These are phyloP conservation scores for Eupithecia subfuscata DNA, from an alignment of 2,888 invertebrate genomes.

Conservation along the genomic window DNA sequence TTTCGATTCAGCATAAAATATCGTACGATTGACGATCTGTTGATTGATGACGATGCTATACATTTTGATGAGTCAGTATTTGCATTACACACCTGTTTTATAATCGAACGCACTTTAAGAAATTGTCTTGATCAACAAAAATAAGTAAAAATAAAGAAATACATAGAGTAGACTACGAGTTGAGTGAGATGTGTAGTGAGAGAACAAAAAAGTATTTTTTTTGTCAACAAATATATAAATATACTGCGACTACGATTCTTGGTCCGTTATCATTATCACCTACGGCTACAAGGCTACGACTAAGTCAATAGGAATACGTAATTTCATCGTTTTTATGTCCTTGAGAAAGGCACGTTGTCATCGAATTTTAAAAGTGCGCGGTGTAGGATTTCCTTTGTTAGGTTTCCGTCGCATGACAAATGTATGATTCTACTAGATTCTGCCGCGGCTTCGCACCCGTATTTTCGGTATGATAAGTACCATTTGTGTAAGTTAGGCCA, in stretches of 20 bases:
- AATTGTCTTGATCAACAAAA: not conserved
- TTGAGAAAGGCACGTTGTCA: not conserved
- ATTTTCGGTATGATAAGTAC: too few species aligned
- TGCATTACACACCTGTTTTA: conserved; percentile 1
- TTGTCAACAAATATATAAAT: not conserved
- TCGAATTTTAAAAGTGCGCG: not conserved
- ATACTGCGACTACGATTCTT: not conserved
- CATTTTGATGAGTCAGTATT: not conserved
- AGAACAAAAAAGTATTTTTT: not conserved
- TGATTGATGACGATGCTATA: not conserved
- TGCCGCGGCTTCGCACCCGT: too few species aligned
- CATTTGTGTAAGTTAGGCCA: too few species aligned
- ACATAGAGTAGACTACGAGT: not conserved
- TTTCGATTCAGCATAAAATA: not conserved
- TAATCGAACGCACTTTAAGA: not conserved
- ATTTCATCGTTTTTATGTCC: not conserved
- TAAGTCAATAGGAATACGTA: not conserved
- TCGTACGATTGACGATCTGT: not conserved
- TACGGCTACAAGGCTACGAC: not conserved
- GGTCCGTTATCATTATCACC: not conserved
- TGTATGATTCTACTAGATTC: conserved; percentile 6
- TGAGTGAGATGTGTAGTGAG: not conserved
- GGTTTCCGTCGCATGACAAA: not conserved
- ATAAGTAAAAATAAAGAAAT: not conserved
- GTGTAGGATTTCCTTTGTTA: not conserved